A percentile compares a stretch with the other conserved stretches of the same genome.
These are phyloP conservation scores for Nymphalis c-album DNA, from an alignment of 2,888 invertebrate species.

Conservation along the genomic window DNA sequence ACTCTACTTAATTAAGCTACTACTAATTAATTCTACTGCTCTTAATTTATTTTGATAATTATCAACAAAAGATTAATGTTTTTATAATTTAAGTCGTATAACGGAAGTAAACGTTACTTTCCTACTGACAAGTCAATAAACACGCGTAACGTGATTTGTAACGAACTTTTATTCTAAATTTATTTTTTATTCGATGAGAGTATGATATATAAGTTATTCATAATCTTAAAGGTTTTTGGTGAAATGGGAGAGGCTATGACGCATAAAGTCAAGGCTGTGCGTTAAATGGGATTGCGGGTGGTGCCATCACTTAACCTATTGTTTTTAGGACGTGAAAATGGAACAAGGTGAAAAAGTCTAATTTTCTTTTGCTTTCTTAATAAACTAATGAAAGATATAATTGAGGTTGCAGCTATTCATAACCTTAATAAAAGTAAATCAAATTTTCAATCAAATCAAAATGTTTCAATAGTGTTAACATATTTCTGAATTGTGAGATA, in stretches of 20 bases:
- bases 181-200: too few relatives aligned
- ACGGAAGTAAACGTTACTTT: background rate
- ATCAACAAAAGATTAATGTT: background rate
- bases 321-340: slow-evolving; percentile 44
- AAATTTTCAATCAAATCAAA: too few relatives aligned
- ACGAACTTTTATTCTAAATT: background rate
- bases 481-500: too few relatives aligned
- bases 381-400: background rate
- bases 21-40: too few relatives aligned
- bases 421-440: too few relatives aligned
- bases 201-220: background rate
- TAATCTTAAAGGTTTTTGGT: slow-evolving; percentile 22
- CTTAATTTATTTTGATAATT: background rate
- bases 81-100: background rate
- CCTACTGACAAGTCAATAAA: background rate
- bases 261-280: slow-evolving; percentile 58
- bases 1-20: too few relatives aligned
- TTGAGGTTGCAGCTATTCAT: too few relatives aligned
- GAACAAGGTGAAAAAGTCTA: slow-evolving; percentile 16
- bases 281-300: slow-evolving; percentile 51
- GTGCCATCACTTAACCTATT: slow-evolving; percentile 41
- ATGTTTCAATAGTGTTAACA: too few relatives aligned
- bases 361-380: background rate
- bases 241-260: slow-evolving; percentile 51
- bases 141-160: background rate